Evolutionary conservation across 2,113 vertebrate species (phyloP).

Genomic region (Podarcis muralis): DNA sequence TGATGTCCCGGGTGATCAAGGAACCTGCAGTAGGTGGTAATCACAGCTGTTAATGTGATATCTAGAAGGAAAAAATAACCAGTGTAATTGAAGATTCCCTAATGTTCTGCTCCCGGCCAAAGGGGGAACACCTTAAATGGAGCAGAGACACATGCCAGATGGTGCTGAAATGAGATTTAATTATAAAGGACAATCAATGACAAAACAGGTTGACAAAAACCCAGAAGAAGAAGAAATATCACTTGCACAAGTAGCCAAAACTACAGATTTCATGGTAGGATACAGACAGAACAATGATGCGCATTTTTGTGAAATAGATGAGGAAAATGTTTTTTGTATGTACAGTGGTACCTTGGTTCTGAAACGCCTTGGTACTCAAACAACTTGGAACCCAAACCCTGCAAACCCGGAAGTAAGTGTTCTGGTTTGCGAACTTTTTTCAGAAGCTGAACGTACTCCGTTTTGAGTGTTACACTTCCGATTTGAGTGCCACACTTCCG

Average conservation of each 20-base stretch:
- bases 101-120: conserved; percentile 9
- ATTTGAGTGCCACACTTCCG: too few relatives aligned
- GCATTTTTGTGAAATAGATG: background rate
- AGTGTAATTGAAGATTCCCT: conserved; percentile 13
- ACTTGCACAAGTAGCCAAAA: background rate
- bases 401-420: too few relatives aligned
- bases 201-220: conserved; percentile 8
- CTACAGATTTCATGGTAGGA: background rate
- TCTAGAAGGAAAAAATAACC: background rate
- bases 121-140: conserved; percentile 13
- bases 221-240: background rate
- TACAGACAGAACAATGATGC: background rate
- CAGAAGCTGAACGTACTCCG: too few relatives aligned
- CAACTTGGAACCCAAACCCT: too few relatives aligned
- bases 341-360: background rate
- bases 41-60: conserved; percentile 3
- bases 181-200: conserved; percentile 26
- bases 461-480: too few relatives aligned
- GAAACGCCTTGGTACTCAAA: too few relatives aligned
- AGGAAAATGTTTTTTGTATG: background rate
- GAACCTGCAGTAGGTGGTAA: background rate
- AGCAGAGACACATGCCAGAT: conserved; percentile 26
- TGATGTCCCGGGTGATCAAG: background rate
- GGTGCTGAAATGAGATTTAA: conserved; percentile 19
- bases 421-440: too few relatives aligned